Conservation (phyloP, 2,113 vertebrate species). For the Podarcis muralis region DNA sequence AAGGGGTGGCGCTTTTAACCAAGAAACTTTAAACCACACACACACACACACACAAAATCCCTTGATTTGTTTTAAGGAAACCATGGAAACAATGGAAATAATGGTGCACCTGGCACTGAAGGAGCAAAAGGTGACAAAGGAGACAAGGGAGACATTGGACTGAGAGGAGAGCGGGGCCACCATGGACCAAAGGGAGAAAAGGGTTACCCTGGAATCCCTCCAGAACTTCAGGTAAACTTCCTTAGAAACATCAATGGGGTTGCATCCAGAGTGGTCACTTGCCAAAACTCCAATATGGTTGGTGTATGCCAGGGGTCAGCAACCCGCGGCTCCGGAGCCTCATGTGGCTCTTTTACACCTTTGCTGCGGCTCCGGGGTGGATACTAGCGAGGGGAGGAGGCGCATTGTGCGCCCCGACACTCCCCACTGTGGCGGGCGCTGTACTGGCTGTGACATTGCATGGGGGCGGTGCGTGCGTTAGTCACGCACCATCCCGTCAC, state of each 20-base stretch:
- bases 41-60: background rate
- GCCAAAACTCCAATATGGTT: too few relatives aligned
- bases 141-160: slow-evolving; percentile 82
- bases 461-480: too few relatives aligned
- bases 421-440: too few relatives aligned
- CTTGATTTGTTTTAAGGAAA: slow-evolving; percentile 75
- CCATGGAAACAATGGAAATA: slow-evolving; percentile 86
- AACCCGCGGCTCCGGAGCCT: too few relatives aligned
- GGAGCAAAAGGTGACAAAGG: slow-evolving; percentile 84
- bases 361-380: too few relatives aligned
- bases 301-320: too few relatives aligned
- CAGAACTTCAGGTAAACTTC: slow-evolving; percentile 80
- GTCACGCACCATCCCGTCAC: too few relatives aligned
- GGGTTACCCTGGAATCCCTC: slow-evolving; percentile 80
- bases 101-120: slow-evolving; percentile 82
- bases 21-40: background rate
- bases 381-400: too few relatives aligned
- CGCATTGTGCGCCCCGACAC: too few relatives aligned
- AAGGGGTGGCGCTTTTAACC: background rate
- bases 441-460: too few relatives aligned
- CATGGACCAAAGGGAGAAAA: slow-evolving; percentile 84
- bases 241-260: background rate
- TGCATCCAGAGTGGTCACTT: too few relatives aligned
- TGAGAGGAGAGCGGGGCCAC: slow-evolving; percentile 80
- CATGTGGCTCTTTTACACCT: too few relatives aligned